Evolutionary conservation across 2,888 invertebrate species (phyloP).

Genomic region (Tiliacea aurago): DNA sequence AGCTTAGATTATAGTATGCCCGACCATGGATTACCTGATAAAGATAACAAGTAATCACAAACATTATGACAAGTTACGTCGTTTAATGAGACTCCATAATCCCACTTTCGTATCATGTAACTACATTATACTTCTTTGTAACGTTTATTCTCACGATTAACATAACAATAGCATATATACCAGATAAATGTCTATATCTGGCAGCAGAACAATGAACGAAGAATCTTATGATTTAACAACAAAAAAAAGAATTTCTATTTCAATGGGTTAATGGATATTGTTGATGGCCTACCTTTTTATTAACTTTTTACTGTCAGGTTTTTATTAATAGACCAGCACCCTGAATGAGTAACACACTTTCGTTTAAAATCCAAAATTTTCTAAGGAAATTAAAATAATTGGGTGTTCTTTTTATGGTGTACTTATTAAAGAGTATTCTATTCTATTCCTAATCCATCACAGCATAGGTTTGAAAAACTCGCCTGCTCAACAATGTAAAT

Average conservation of each 20-base stretch:
- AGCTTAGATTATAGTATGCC: neutral
- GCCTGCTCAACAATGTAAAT: too few species aligned
- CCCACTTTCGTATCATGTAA: constrained; percentile 54
- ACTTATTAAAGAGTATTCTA: too few species aligned
- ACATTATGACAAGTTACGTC: constrained; percentile 37
- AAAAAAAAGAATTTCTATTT: constrained; percentile 58
- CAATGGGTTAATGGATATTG: constrained; percentile 42
- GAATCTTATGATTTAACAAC: constrained; percentile 49
- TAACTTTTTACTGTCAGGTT: neutral
- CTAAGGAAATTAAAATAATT: too few species aligned
- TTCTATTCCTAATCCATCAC: too few species aligned
- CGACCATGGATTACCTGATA: neutral
- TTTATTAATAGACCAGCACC: neutral
- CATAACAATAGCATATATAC: constrained; percentile 55
- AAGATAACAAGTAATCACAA: constrained; percentile 14
- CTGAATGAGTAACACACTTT: too few species aligned
- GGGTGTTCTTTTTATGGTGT: too few species aligned
- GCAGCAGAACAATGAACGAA: constrained; percentile 54
- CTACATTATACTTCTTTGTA: constrained; percentile 27
- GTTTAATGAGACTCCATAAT: constrained; percentile 18
- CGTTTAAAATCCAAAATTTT: too few species aligned
- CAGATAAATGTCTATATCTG: constrained; percentile 44
- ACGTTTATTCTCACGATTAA: constrained; percentile 53
- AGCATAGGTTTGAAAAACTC: too few species aligned
- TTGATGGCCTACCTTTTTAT: constrained; percentile 21